Percentiles rank a stretch among this genome's conserved stretches.
Evolutionary conservation across 2,113 vertebrate species (phyloP).

Genomic region (Calypte anna): DNA sequence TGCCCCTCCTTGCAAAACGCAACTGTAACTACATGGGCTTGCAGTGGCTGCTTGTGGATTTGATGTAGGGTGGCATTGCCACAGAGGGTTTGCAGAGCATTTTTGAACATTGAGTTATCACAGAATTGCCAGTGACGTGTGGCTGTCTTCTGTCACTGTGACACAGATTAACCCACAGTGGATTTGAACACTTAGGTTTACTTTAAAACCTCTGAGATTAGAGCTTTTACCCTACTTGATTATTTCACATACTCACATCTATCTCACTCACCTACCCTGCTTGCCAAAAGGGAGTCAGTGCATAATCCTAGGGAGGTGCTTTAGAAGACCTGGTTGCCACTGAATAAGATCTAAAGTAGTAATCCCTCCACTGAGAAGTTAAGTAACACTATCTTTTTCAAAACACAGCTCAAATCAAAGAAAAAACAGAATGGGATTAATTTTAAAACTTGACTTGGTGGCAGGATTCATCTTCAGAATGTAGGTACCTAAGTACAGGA

Average conservation of each 20-base stretch:
- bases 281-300: neutral
- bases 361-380: neutral
- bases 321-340: neutral
- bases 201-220: neutral
- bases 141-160: neutral
- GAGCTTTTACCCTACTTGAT: neutral
- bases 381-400: neutral
- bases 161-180: neutral
- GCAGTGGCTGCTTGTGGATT: neutral
- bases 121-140: neutral
- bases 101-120: neutral
- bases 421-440: neutral
- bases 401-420: neutral
- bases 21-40: neutral
- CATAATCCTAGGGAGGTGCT: neutral
- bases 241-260: neutral
- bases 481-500: neutral
- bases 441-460: neutral
- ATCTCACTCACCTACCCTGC: neutral
- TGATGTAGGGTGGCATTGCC: neutral
- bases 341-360: neutral
- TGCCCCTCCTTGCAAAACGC: neutral
- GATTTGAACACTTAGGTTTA: neutral
- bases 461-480: neutral
- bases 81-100: neutral